A percentile compares a stretch with the other conserved stretches of the same genome.
These are phyloP conservation scores for Agapornis canus DNA, from an alignment of 2,797 vertebrate species.

Conservation along the genomic window DNA sequence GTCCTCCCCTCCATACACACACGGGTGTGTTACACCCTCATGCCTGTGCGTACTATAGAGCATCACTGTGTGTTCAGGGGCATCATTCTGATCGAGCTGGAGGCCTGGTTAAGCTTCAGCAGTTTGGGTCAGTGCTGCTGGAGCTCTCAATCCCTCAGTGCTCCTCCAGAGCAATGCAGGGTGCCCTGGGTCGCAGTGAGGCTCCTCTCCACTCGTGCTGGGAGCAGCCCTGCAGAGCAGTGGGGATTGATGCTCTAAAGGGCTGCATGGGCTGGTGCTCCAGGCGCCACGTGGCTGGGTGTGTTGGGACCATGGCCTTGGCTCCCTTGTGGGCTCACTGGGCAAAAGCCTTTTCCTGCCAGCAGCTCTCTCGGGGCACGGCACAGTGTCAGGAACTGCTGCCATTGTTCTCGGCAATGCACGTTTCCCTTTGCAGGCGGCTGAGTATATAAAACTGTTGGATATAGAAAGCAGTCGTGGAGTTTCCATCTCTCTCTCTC, in stretches of 20 bases:
- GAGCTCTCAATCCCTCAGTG: rapidly evolving
- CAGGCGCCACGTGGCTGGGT: background rate
- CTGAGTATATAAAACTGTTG: background rate
- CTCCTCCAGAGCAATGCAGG: rapidly evolving
- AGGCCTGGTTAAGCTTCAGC: background rate
- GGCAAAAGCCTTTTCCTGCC: constrained; percentile 13
- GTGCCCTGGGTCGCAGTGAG: rapidly evolving
- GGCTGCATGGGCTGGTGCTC: background rate
- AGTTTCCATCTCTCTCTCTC: background rate
- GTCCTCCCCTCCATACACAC: background rate
- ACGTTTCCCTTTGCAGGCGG: background rate
- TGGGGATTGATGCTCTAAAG: rapidly evolving
- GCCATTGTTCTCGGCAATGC: constrained; percentile 13
- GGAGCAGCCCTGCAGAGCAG: background rate
- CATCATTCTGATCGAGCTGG: rapidly evolving
- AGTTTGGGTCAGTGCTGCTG: rapidly evolving
- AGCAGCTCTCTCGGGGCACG: background rate
- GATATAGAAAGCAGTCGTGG: background rate
- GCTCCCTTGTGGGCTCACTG: background rate
- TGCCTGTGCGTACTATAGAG: background rate
- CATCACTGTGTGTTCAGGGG: background rate
- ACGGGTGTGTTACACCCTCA: rapidly evolving
- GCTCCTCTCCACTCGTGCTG: rapidly evolving
- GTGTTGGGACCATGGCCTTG: background rate
- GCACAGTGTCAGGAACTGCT: background rate